Evolutionary conservation across 2,113 vertebrate species (phyloP).

Genomic region (Cebidichthys violaceus): DNA sequence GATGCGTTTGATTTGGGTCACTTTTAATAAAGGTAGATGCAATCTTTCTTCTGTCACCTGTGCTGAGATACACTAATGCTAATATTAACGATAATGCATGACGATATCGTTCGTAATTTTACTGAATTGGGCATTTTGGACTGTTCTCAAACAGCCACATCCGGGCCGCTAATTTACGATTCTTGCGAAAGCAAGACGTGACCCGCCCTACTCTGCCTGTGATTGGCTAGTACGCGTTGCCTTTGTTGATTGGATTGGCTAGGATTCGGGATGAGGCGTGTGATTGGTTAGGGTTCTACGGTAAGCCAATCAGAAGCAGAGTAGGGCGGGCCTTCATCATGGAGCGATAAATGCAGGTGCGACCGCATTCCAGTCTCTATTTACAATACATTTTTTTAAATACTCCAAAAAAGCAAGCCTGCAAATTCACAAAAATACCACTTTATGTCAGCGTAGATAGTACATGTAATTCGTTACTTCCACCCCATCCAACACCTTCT

Average conservation of each 20-base stretch:
- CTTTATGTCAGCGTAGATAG: background rate
- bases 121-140: background rate
- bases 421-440: background rate
- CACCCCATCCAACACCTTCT: background rate
- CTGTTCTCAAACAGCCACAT: background rate
- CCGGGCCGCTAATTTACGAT: background rate
- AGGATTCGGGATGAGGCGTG: background rate
- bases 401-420: background rate
- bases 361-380: background rate
- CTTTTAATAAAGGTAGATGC: background rate
- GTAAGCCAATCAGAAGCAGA: background rate
- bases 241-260: background rate
- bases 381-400: too few species aligned
- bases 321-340: background rate
- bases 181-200: background rate
- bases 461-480: background rate
- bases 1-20: background rate
- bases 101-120: background rate
- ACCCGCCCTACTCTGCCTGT: background rate
- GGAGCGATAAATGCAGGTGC: background rate
- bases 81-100: background rate
- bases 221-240: background rate
- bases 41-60: background rate
- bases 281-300: background rate
- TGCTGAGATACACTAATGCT: background rate